Evolutionary conservation across 2,888 invertebrate species (phyloP).

Genomic region (Protonemura montana): DNA sequence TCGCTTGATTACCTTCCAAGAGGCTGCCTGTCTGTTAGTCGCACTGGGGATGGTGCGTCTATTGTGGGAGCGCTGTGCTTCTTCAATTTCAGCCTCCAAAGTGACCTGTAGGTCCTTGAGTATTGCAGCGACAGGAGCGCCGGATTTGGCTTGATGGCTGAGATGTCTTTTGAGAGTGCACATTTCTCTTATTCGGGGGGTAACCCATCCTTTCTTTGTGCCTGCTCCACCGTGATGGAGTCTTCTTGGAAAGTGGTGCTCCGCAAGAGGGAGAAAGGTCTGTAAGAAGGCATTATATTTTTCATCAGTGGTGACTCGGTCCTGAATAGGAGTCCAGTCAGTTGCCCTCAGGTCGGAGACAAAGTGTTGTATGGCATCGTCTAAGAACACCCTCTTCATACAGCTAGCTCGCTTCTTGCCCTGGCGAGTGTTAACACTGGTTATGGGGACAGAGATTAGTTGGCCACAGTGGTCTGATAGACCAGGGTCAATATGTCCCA

Average conservation of each 20-base stretch:
- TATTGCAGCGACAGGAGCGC: neutral
- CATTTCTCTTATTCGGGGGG: neutral
- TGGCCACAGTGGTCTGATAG: slow-evolving; percentile 29
- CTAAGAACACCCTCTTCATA: neutral
- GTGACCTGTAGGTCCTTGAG: neutral
- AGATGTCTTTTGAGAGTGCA: slow-evolving; percentile 18
- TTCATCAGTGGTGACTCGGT: neutral
- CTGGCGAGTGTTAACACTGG: neutral
- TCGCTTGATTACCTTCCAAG: neutral
- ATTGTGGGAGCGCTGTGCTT: neutral
- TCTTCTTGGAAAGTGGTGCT: slow-evolving; percentile 22
- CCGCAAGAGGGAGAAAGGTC: neutral
- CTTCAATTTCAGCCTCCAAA: neutral
- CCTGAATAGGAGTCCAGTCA: neutral
- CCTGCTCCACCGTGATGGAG: neutral
- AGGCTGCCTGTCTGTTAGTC: neutral
- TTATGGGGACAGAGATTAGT: neutral
- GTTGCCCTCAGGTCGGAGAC: neutral
- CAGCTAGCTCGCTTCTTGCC: neutral
- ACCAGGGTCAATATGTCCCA: slow-evolving; percentile 22
- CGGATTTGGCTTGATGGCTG: neutral
- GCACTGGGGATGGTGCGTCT: slow-evolving; percentile 5
- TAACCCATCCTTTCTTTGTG: slow-evolving; percentile 24
- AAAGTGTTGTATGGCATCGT: slow-evolving; percentile 1
- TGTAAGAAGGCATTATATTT: slow-evolving; percentile 30